Base-by-base conservation (phyloP, 2,113 vertebrate genomes). In the Saimiri boliviensis region DNA sequence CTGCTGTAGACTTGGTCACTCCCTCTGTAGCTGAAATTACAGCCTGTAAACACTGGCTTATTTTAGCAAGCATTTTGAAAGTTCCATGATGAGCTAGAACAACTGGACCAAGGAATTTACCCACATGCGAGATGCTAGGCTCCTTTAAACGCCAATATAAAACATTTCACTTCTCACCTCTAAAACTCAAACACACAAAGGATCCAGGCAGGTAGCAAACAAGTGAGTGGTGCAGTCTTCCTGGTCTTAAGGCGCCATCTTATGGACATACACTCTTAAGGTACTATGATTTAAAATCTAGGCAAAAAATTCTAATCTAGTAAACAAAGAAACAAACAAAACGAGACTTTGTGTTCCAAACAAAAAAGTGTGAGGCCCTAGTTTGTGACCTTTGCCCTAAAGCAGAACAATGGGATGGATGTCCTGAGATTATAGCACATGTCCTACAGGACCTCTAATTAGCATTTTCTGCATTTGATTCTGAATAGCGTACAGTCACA, bases 31-130 rank as follows among this genome's bases (percentile, higher is more conserved):
- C 91, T 86, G 60, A 47, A 89, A 70, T 94, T 93, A 89, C 2
- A 83, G n/a, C 37, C 56, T 95, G 63, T 92, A 74, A 95, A 96
- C 42, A 76, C 49, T 30, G 54, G 77, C 56, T 93, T 95, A 91
- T 74, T 95, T 94, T 97, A 96, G 81, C 37, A 76, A 97, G 76
- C 52, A 47, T 89, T 94, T 87, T 70, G 74, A 93, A 97, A 92
- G 25, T 77, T 42, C 40, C 58, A 63, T 25, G 32, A 85, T 49
- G n/a, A 77, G 16, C 20, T 71, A 42, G 66, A 94, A 66, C 68
- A 94, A 95, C 8, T 89, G 40, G 17, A 82, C 82, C 42, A 49
- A 56, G 49, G 19, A 86, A 77, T 56, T 42, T 93, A 19, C 14
- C 37, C 35, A 84, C 3, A 0, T 80, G 49, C 35, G 27, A 96